Base-by-base conservation (phyloP, 2,113 vertebrate species). In the Uropsilus gracilis region DNA sequence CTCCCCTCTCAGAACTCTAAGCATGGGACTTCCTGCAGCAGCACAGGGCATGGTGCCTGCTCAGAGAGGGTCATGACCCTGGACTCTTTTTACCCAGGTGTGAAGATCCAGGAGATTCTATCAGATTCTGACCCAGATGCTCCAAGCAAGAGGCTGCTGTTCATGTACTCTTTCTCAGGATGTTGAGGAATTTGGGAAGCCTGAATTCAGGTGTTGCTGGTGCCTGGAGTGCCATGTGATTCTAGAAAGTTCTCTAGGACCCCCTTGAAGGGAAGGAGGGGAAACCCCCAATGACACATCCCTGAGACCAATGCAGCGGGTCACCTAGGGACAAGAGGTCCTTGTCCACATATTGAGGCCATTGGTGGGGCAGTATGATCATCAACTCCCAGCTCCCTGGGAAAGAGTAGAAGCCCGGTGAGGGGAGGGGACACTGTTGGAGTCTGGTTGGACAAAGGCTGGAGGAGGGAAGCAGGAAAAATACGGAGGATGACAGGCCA, bases 131-230 rank as follows among this genome's bases (percentile, higher is more conserved):
- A 1, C 39, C 44, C 1, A 7, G 48, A 5, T 0, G 22, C 61
- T 86, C 0, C 1, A n/a, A 61, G 44, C 16, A 28, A 8, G 61
- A 24, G 34, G 28, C 39, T 66, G 46, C 77, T 0, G 32, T 22
- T 55, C 32, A 83, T 3, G 16, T 44, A 50, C 59, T 22, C 9
- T 7, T 37, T 9, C 11, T 16, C 17, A 14, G 53, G 81, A 39
- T 20, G 22, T 5, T 76, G n/a, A 28, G 18, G 78, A 8, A 4
- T 7, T 8, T 14, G 50, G 61, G 66, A n/a, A 0, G 0, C 0
- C 0, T 28, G 50, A 63, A 20, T 64, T 55, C 64, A n/a, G 55
- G 28, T 48, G 26, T 39, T 68, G 30, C 30, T 55, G 37, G 30
- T 4, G 12, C 48, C 57, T 4, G 1, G 34, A n/a, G 14, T 34